Evolutionary conservation across 2,113 vertebrate genomes (phyloP).

Genomic region (Chaetodon trifascialis): DNA sequence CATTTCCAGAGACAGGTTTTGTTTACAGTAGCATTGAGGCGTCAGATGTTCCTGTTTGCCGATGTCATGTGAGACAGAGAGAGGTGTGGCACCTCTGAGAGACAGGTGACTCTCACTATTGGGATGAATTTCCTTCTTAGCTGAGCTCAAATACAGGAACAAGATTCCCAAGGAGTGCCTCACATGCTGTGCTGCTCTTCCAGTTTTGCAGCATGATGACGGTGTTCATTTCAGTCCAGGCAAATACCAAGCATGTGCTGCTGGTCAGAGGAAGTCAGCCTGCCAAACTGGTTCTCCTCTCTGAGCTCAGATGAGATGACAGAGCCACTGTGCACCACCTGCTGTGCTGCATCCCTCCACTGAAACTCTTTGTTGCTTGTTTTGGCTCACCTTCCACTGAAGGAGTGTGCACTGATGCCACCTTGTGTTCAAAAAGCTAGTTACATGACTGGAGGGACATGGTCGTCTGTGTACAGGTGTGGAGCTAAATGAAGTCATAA

Average conservation of each 20-base stretch:
- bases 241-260: conserved; percentile 13
- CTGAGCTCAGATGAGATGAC: conserved; percentile 3
- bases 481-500: neutral
- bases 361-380: neutral
- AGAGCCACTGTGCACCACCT: conserved; percentile 15
- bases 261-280: conserved; percentile 48
- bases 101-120: conserved; percentile 17
- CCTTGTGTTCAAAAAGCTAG: conserved; percentile 58
- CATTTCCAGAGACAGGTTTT: conserved; percentile 38
- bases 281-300: conserved; percentile 60
- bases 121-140: conserved; percentile 36
- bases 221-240: conserved; percentile 20
- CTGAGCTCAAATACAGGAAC: conserved; percentile 36
- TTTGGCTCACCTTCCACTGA: neutral
- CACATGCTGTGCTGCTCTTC: conserved; percentile 26
- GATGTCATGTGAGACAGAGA: conserved; percentile 30
- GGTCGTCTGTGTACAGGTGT: neutral
- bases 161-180: neutral
- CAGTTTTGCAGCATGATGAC: conserved; percentile 54
- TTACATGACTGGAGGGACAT: neutral
- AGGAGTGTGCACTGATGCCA: conserved; percentile 52
- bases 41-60: conserved; percentile 64
- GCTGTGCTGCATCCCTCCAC: neutral
- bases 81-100: conserved; percentile 35
- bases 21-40: conserved; percentile 46